Conservation (phyloP, 2,113 vertebrate species). For the Chrysemys picta region DNA sequence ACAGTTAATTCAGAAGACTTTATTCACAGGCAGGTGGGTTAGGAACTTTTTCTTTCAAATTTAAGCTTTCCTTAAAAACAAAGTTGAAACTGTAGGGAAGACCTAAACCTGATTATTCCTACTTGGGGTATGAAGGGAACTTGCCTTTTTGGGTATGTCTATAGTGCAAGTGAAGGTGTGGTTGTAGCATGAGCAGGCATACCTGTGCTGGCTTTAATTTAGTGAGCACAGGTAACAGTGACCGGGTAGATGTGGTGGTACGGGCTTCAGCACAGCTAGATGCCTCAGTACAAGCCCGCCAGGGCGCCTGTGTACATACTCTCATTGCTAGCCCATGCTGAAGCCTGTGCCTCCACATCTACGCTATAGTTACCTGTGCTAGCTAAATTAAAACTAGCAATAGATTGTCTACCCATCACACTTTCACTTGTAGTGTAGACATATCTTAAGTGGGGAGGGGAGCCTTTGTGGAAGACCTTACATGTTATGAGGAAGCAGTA, state of each 20-base stretch:
- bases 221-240: no score
- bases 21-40: background rate
- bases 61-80: no score
- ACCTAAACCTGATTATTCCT: no score
- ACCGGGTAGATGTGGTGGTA: no score
- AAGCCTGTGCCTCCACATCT: background rate
- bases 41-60: background rate
- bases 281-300: no score
- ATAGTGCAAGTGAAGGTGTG: no score
- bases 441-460: background rate
- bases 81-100: background rate
- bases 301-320: background rate
- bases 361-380: background rate
- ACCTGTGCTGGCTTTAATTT: no score
- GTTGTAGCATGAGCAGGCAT: no score
- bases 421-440: background rate
- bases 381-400: background rate
- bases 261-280: no score
- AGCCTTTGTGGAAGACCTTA: background rate
- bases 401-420: background rate
- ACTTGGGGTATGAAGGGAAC: no score
- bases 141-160: no score
- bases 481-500: background rate
- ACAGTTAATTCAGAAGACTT: background rate
- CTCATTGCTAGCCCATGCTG: no score